Evolutionary conservation across 2,113 vertebrate species (phyloP).

Genomic region (Trichechus manatus): DNA sequence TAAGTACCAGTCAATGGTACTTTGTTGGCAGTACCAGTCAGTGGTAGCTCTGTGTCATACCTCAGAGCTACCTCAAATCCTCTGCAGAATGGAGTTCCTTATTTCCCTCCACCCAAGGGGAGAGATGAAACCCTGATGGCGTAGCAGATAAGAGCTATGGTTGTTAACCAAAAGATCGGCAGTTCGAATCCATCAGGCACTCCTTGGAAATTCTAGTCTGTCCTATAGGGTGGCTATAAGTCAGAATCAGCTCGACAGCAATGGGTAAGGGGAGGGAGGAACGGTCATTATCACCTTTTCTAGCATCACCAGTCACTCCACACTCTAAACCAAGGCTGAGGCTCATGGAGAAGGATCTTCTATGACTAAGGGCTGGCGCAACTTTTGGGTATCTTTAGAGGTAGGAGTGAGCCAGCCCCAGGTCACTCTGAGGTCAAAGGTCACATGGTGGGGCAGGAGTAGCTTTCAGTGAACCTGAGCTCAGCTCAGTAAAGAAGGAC

Average conservation of each 20-base stretch:
- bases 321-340: neutral
- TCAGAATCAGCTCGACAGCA: no score
- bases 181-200: no score
- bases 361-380: neutral
- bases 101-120: neutral
- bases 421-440: neutral
- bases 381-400: neutral
- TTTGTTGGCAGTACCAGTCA: neutral
- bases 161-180: no score
- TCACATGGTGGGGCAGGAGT: neutral
- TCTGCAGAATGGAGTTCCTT: neutral
- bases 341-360: neutral
- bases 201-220: no score
- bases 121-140: no score
- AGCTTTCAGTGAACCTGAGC: neutral
- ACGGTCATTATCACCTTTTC: neutral
- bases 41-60: neutral
- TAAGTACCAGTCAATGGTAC: neutral
- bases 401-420: neutral
- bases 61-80: neutral
- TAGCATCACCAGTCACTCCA: neutral
- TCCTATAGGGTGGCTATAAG: no score
- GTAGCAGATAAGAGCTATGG: no score
- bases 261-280: neutral
- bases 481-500: neutral